A percentile compares a stretch with the other conserved stretches of the same genome.
Conservation (phyloP, 1,140 invertebrate genomes). For the Drosophila sucinea region DNA sequence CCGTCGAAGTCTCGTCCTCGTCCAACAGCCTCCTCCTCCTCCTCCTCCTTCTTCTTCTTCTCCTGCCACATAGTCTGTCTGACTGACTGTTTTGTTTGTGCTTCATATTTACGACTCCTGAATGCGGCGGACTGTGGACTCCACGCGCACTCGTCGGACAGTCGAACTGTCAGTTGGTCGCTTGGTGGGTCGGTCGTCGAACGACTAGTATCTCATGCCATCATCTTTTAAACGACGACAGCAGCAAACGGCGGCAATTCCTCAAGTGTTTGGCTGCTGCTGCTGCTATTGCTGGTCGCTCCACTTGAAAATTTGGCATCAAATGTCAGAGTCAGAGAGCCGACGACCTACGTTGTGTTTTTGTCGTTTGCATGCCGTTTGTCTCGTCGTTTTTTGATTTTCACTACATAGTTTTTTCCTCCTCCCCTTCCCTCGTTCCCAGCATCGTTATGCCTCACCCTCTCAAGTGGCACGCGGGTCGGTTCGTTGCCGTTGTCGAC, state of each 20-base stretch:
- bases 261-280: slow-evolving; percentile 77
- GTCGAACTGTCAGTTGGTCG: slow-evolving; percentile 15
- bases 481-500: slow-evolving; percentile 27
- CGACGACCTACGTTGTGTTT: slow-evolving; percentile 20
- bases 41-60: slow-evolving; percentile 6
- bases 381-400: slow-evolving; percentile 54
- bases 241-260: slow-evolving; percentile 77
- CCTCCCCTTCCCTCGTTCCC: not conserved
- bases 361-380: slow-evolving; percentile 70
- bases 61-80: slow-evolving; percentile 31
- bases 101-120: slow-evolving; percentile 74
- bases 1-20: slow-evolving; percentile 3
- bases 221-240: slow-evolving; percentile 77
- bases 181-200: slow-evolving; percentile 12
- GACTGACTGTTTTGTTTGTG: slow-evolving; percentile 63
- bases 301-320: slow-evolving; percentile 81
- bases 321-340: slow-evolving; percentile 70
- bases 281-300: slow-evolving; percentile 48
- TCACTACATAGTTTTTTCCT: slow-evolving; percentile 55
- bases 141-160: not conserved
- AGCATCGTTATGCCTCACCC: not conserved
- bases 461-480: slow-evolving; percentile 43
- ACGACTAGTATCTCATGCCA: slow-evolving; percentile 69
- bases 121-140: slow-evolving; percentile 14
- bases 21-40: not conserved